Evolutionary conservation across 2,888 invertebrate genomes (phyloP).

Genomic region (Tricholauxania praeusta): DNA sequence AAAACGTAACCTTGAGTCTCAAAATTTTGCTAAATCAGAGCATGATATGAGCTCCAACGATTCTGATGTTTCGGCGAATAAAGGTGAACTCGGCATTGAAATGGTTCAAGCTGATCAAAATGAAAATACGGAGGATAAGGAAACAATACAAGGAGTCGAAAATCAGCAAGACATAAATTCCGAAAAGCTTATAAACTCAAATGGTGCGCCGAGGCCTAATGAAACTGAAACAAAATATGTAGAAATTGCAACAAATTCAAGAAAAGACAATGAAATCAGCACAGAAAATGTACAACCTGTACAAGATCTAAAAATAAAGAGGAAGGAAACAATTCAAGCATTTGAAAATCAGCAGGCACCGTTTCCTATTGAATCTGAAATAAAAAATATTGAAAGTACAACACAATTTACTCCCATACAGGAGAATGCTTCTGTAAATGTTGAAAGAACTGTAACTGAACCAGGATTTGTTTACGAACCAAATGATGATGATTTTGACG

Average conservation of each 20-base stretch:
- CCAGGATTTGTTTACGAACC: constrained; percentile 17
- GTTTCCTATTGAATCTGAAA: neutral
- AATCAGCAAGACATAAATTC: neutral
- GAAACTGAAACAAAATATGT: no score
- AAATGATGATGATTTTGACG: constrained; percentile 17
- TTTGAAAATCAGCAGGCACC: neutral
- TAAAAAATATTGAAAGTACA: neutral
- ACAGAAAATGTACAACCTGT: neutral
- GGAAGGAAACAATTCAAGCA: neutral
- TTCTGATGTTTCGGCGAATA: no score
- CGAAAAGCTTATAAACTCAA: neutral
- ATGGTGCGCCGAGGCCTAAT: neutral
- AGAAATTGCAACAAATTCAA: neutral
- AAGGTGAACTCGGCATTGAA: no score
- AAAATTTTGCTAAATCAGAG: no score
- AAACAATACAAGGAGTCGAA: no score
- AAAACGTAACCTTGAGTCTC: neutral
- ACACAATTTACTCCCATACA: neutral
- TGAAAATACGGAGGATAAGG: no score
- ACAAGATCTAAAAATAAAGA: neutral
- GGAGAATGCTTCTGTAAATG: neutral
- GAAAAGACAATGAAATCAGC: neutral
- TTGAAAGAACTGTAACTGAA: constrained; percentile 10
- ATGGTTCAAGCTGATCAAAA: no score
- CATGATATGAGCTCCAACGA: no score